A percentile compares a stretch with the other conserved stretches of the same genome.
Evolutionary conservation across 2,888 invertebrate species (phyloP).

Genomic region (Eupeodes luniger): DNA sequence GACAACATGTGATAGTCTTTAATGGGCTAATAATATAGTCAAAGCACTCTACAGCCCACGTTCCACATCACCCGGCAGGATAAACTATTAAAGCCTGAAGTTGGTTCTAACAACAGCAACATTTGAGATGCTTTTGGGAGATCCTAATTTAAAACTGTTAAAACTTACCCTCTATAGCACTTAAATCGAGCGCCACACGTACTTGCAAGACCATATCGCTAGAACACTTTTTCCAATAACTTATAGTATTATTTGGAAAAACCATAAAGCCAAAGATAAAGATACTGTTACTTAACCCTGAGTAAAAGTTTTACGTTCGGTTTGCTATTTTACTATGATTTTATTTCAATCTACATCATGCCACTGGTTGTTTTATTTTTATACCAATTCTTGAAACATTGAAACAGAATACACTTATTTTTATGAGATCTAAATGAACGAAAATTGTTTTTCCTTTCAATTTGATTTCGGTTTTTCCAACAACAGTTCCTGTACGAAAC

Average conservation of each 20-base stretch:
- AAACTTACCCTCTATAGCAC: conserved; percentile 48
- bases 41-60: no score
- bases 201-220: neutral
- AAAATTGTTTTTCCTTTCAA: neutral
- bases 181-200: neutral
- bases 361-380: no score
- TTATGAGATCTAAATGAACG: neutral
- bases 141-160: conserved; percentile 45
- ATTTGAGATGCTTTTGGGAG: neutral
- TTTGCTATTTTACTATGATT: no score
- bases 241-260: no score
- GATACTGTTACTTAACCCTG: no score
- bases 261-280: no score
- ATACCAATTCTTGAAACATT: neutral
- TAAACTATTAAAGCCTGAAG: no score
- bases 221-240: neutral
- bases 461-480: neutral
- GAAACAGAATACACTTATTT: neutral
- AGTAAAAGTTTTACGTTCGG: no score
- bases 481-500: no score
- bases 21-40: conserved; percentile 52
- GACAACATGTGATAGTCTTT: conserved; percentile 48
- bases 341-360: no score
- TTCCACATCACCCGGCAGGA: neutral
- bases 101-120: neutral